These are phyloP conservation scores for Glareola pratincola DNA, from an alignment of 2,113 vertebrate genomes.

Conservation along the genomic window DNA sequence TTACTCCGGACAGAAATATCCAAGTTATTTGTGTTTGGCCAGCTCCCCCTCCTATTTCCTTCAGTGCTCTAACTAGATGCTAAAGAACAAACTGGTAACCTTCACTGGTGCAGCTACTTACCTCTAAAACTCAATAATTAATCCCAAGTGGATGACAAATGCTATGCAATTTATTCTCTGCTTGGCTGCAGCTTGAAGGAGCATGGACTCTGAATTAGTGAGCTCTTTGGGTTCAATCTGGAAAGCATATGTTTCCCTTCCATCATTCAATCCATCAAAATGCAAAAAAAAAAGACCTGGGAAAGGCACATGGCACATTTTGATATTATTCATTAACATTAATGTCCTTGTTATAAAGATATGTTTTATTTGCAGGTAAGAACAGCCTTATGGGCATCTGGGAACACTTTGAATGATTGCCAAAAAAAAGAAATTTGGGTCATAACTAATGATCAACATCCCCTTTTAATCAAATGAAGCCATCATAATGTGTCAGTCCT, in stretches of 20 bases:
- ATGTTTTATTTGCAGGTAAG: constrained; percentile 75
- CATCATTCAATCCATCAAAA: constrained; percentile 76
- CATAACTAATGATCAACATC: constrained; percentile 80
- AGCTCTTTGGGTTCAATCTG: constrained; percentile 73
- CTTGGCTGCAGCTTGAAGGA: constrained; percentile 66
- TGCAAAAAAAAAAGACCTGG: constrained; percentile 17
- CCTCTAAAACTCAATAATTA: constrained; percentile 80
- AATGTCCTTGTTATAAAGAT: constrained; percentile 70
- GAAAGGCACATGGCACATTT: constrained; percentile 63
- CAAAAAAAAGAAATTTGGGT: constrained; percentile 72
- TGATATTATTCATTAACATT: constrained; percentile 68
- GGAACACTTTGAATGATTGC: constrained; percentile 81
- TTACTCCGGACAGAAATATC: constrained; percentile 61
- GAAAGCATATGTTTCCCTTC: constrained; percentile 79
- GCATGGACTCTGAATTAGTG: constrained; percentile 59
- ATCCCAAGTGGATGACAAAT: constrained; percentile 74
- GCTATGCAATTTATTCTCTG: constrained; percentile 61
- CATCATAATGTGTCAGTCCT: constrained; percentile 76
- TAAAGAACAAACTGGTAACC: constrained; percentile 72
- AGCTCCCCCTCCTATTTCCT: constrained; percentile 6
- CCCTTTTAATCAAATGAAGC: constrained; percentile 82
- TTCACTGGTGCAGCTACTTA: constrained; percentile 72
- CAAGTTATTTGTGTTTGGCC: constrained; percentile 61
- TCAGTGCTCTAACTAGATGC: constrained; percentile 59
- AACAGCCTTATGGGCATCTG: constrained; percentile 69